Evolutionary conservation across 1,140 invertebrate species (phyloP).

Genomic region (Aleiodes sp.): DNA sequence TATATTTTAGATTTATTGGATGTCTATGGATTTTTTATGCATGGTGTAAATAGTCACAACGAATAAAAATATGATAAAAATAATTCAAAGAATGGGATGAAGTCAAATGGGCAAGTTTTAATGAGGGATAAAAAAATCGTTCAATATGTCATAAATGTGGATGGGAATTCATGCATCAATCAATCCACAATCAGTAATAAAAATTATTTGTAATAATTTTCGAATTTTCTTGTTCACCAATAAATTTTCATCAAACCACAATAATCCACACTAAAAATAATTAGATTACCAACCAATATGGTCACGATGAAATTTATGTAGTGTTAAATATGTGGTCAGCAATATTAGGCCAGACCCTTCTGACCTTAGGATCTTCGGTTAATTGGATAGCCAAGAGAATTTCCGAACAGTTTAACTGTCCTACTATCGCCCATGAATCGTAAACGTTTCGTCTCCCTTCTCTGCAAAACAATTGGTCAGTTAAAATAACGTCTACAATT

Average conservation of each 20-base stretch:
- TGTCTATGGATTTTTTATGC: too few relatives aligned
- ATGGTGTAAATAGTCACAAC: too few relatives aligned
- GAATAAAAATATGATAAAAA: too few relatives aligned
- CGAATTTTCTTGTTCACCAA: not conserved
- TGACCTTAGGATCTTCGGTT: constrained; percentile 59
- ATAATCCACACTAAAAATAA: constrained; percentile 48
- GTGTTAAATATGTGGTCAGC: constrained; percentile 64
- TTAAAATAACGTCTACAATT: not conserved
- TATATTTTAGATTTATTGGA: too few relatives aligned
- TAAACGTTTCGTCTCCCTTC: constrained; percentile 10
- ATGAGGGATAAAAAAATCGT: too few relatives aligned
- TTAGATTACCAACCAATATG: constrained; percentile 55
- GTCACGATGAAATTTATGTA: constrained; percentile 63
- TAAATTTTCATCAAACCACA: constrained; percentile 4
- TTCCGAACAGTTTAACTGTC: constrained; percentile 67
- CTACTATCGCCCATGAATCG: constrained; percentile 55
- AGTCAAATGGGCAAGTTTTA: too few relatives aligned
- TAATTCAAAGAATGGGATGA: too few relatives aligned
- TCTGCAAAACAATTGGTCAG: too few relatives aligned
- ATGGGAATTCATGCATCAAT: too few relatives aligned
- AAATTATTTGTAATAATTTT: too few relatives aligned
- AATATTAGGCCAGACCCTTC: constrained; percentile 47
- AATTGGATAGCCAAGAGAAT: constrained; percentile 65
- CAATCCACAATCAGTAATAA: too few relatives aligned
- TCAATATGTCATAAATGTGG: too few relatives aligned